Base-by-base conservation (phyloP, 2,113 vertebrate species). In the Lasiurus cinereus region DNA sequence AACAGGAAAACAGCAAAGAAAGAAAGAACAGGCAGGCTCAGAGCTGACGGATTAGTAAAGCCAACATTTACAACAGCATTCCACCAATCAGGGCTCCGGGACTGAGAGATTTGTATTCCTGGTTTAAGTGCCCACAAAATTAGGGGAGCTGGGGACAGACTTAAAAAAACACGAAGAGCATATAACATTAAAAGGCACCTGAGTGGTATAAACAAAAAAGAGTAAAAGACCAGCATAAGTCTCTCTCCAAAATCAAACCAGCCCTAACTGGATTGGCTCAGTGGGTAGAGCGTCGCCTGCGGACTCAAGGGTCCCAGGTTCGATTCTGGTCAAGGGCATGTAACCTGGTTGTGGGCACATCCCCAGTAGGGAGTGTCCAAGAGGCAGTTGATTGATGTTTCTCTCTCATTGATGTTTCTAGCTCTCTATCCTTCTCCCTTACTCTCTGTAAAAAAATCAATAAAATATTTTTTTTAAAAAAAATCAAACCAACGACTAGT, bases 1-100 rank as follows among this genome's bases (percentile, higher is more conserved):
- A 92, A 94, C 27, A 88, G 72, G 48, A 82, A 50, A 70, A 73
- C 69, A 94, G 54, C 33, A 46, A 39, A 90, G 59, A 52, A 76
- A 12, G 22, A 33, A 86, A 88, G 54, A 90, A 56, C 33, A 50
- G 46, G 64, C 56, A 50, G 72, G 29, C 31, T 67, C 74, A 39
- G 33, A 86, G 9, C 1, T 67, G 76, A 73, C 10, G 1, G 3
- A 54, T 76, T 85, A 76, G 29, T 50, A 90, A 90, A 88, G 33
- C 59, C 59, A 93, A 89, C 64, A 56, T 3, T 22, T 36, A 50
- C 50, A 19, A 67, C 15, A 36, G 13, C 62, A 66, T 21, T 69
- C 82, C 3, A 91, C 18, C 52, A 52, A 31, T 5, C 48, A 54
- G 19, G 19, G 43, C 52, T 64, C 31, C 21, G 10, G 24, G 54